Evolutionary conservation across 2,113 vertebrate species (phyloP), one percentile per base, ranked within the genome.

Genomic region (Theristicus caerulescens): DNA sequence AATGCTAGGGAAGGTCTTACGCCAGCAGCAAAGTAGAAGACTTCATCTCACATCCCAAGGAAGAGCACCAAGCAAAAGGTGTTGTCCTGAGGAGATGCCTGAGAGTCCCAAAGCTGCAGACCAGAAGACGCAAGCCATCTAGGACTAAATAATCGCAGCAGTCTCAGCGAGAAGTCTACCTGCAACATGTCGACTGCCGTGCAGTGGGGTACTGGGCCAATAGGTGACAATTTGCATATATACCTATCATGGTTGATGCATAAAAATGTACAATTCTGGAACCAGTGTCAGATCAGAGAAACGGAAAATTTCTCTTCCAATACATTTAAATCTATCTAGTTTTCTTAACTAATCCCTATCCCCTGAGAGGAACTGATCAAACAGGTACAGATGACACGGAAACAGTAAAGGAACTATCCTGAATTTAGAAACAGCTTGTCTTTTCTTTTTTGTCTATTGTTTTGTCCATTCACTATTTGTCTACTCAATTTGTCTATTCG

Each of bases 281-380:
- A 80, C 6, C 19, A n/a, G 38, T 13, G 52, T 55, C 52, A 46
- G 44, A 51, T 59, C 38, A 79, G 79, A 73, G 26, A 47, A n/a
- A 67, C 0, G 0, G 19, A n/a, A 10, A 82, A 11, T 51, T 80
- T 88, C 4, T 59, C 49, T 80, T 42, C 16, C 2, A 1, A 52
- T 36, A 52, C 6, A 22, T 55, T 85, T 59, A 65, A 20, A 38
- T 65, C 62, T 47, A 16, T 59, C 40, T 69, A 77, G 36, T 58
- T 95, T 77, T 82, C 70, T 90, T 91, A 88, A 52, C 34, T 12
- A 72, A 6, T 47, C 13, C 26, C 36, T 38, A 42, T 59, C 29
- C 71, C 83, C 52, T 32, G 26, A 89, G 27, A 54, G 73, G 22
- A n/a, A 19, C 44, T 64, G 59, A 88, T 58, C n/a, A 59, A 83